Conservation (phyloP, 2,888 invertebrate species). For the Dynastes grantii region DNA sequence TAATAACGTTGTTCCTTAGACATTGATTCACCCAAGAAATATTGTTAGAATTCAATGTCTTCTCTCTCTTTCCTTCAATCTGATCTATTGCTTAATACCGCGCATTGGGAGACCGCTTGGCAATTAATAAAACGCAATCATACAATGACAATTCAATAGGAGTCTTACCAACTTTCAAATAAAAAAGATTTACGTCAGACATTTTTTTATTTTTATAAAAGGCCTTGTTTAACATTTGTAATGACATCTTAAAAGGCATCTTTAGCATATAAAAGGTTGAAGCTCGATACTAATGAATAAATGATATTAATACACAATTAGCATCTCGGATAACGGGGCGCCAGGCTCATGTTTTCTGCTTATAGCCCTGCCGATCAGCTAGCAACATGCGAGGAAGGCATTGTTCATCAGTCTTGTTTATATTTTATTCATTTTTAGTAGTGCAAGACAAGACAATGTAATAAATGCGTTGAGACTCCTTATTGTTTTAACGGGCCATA, state of each 20-base stretch:
- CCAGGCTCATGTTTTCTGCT: constrained; percentile 15
- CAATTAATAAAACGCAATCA: constrained; percentile 29
- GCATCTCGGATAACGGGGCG: constrained; percentile 31
- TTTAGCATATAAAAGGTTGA: constrained; percentile 14
- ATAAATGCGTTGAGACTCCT: constrained; percentile 48
- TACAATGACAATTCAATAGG: constrained; percentile 20
- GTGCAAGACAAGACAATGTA: constrained; percentile 48
- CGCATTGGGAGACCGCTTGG: background rate
- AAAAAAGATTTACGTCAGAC: too few relatives aligned
- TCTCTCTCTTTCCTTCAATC: background rate
- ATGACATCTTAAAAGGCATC: background rate
- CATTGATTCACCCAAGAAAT: constrained; percentile 47
- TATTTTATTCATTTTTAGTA: constrained; percentile 52
- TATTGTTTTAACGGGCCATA: constrained; percentile 49
- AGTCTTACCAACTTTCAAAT: background rate
- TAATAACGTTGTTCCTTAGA: background rate
- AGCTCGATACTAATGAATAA: constrained; percentile 39
- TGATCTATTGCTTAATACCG: constrained; percentile 32
- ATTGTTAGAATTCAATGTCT: constrained; percentile 44
- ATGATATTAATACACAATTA: constrained; percentile 49
- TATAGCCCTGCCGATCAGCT: constrained; percentile 33
- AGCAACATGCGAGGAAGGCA: constrained; percentile 33
- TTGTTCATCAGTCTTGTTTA: constrained; percentile 50
- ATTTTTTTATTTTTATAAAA: too few relatives aligned
- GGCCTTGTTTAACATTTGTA: background rate